Base-by-base conservation (phyloP, 2,113 vertebrate species). In the Neofelis nebulosa region DNA sequence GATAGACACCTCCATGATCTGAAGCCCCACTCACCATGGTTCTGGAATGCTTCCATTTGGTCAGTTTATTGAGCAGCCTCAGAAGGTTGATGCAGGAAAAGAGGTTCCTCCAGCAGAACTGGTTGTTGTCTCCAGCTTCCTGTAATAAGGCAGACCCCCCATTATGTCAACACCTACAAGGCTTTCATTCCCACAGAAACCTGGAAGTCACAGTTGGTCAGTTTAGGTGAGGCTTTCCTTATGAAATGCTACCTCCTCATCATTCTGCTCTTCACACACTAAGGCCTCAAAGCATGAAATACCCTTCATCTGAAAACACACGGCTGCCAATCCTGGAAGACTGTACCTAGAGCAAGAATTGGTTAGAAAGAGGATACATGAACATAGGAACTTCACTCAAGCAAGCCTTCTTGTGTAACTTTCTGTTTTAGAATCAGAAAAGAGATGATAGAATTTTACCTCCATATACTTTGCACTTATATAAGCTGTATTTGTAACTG, bases 11-110 rank as follows among this genome's bases (percentile, higher is more conserved):
- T 69, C 36, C 19, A 18, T 31, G 25, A 63, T 41, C 18, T 45
- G 27, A 93, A 73, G 57, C 6, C 27, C 38, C 15, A 66, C 99
- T 99, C 81, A 99, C 99, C 99, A 99, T 99, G 0, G 99, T 99
- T 98, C 99, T 99, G 0, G 99, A 99, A 98, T 99, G 99, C 61
- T 99, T 99, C 99, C 99, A 99, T 97, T 99, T 99, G 98, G 99
- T 99, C 97, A 99, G 98, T 97, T 99, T 99, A 98, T 99, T 99
- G 57, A 99, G 99, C 95, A 99, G 99, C 97, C 99, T 99, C 97
- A 99, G 98, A 89, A 99, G 97, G 95, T 99, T 99, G 82, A 99
- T 99, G 97, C 99, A 99, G 81, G 99, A 99, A 98, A 99, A 99
- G 66, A 99, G 98, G 96, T 99, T 99, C 96, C 99, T 99, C 99